Base-by-base conservation (phyloP, 1,140 invertebrate species). In the Rhopalosiphum padi region DNA sequence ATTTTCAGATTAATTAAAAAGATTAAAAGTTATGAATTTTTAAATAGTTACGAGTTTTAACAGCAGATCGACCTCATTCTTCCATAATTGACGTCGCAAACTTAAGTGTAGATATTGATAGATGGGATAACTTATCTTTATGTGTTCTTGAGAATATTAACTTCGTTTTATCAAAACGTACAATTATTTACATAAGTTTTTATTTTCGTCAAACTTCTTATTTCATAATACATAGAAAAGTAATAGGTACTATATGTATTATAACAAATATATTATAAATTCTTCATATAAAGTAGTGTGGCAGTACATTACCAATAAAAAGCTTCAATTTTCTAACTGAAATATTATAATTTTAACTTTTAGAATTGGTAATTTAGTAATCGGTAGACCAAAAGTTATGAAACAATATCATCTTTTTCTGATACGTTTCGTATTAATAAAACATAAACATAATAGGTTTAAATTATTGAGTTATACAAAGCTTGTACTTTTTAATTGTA, bases 1-100 rank as follows among this genome's bases (percentile, higher is more conserved):
- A 77, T n/a, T 77, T n/a, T 4, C n/a, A n/a, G 60, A 77, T 77
- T 77, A 77, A 77, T 77, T 77, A 77, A 77, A 68, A 68, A 77
- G 30, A 77, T 77, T n/a, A 77, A 77, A 77, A 77, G 60, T 77
- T 77, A 18, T n/a, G 3, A n/a, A 51, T 51, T 18, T 51, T 51
- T 18, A 51, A 51, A 51, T 51, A 51, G 25, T 0, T 7, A 11
- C 30, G 11, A 2, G 15, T 5, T n/a, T 68, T 21, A 30, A 77
- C 30, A 77, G 11, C 15, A 77, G n/a, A 77, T 77, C 15, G n/a
- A n/a, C 15, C 60, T 4, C n/a, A 18, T 77, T 6, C 30, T 15
- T 0, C 1, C 15, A 77, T n/a, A 15, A n/a, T 77, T 18, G 18
- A 77, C 23, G 3, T 85, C 22, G 2, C 4, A 85, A n/a, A 6